Conservation (phyloP, 2,113 vertebrate species). For the Antennarius striatus region DNA sequence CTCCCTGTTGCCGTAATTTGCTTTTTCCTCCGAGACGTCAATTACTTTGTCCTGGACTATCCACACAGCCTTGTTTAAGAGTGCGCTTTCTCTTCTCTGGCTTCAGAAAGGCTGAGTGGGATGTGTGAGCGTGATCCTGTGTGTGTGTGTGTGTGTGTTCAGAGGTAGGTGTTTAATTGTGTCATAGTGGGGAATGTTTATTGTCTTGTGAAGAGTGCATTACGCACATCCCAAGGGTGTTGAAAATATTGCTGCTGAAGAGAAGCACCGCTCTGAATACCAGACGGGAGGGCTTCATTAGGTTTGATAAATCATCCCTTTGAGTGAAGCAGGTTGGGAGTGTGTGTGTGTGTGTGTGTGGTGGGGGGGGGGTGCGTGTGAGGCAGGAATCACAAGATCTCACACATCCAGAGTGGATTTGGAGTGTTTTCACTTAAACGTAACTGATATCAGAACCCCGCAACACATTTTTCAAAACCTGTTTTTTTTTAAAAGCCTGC, state of each 20-base stretch:
- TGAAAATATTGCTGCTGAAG: conserved; percentile 14
- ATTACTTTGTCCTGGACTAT: conserved; percentile 53
- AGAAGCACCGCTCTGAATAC: conserved; percentile 19
- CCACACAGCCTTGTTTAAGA: conserved; percentile 35
- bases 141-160: conserved; percentile 46
- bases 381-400: background rate
- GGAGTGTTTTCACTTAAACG: conserved; percentile 10
- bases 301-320: conserved; percentile 32
- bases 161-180: conserved; percentile 46
- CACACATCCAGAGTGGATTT: background rate
- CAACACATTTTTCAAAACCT: background rate
- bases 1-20: conserved; percentile 54
- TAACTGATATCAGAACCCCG: background rate
- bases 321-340: conserved; percentile 2
- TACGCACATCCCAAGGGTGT: conserved; percentile 33
- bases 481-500: background rate
- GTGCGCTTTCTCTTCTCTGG: conserved; percentile 14
- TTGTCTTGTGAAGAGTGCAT: conserved; percentile 43
- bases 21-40: conserved; percentile 56
- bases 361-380: background rate
- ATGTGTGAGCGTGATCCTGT: conserved; percentile 35
- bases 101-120: conserved; percentile 27
- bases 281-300: conserved; percentile 31
- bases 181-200: conserved; percentile 39
- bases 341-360: background rate